phyloP scores from a whole-genome alignment of 30 jellyfish, hydroid and myxozoan species.

The Cassiopea xamachana region DNA sequence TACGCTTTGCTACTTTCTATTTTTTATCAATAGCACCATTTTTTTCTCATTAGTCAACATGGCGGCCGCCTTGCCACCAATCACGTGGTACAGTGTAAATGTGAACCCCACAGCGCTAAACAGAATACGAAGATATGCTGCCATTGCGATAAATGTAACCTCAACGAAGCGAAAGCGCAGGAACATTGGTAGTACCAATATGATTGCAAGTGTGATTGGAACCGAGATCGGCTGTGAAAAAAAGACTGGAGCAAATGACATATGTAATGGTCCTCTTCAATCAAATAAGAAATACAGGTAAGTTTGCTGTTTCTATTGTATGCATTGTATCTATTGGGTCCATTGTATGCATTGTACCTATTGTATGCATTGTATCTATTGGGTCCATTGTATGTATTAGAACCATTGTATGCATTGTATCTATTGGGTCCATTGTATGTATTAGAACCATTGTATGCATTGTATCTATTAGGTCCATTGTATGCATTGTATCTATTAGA shows the following conservation, averaged over 20 bases:
- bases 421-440: too few relatives aligned
- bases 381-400: too few relatives aligned
- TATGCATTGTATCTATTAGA: neutral
- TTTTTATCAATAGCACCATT: neutral
- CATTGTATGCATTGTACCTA: too few relatives aligned
- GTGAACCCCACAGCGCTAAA: neutral
- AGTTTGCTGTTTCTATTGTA: neutral
- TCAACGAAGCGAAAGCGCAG: conserved; percentile 21
- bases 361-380: too few relatives aligned
- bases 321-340: neutral
- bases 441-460: too few relatives aligned
- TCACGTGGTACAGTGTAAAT: conserved; percentile 73
- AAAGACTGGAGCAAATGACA: conserved; percentile 7
- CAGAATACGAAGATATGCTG: conserved; percentile 60
- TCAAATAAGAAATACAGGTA: conserved; percentile 79
- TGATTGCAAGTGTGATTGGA: conserved; percentile 60
- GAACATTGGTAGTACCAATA: neutral
- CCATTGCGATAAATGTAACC: conserved; percentile 19
- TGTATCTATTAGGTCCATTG: too few relatives aligned
- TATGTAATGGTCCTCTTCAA: conserved; percentile 88
- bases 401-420: neutral
- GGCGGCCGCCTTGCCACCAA: conserved; percentile 39
- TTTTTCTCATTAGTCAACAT: conserved; percentile 50
- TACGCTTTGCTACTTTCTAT: neutral
- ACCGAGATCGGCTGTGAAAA: conserved; percentile 55